Base-by-base conservation (phyloP, 2,888 invertebrate species). In the Incurvaria masculella region DNA sequence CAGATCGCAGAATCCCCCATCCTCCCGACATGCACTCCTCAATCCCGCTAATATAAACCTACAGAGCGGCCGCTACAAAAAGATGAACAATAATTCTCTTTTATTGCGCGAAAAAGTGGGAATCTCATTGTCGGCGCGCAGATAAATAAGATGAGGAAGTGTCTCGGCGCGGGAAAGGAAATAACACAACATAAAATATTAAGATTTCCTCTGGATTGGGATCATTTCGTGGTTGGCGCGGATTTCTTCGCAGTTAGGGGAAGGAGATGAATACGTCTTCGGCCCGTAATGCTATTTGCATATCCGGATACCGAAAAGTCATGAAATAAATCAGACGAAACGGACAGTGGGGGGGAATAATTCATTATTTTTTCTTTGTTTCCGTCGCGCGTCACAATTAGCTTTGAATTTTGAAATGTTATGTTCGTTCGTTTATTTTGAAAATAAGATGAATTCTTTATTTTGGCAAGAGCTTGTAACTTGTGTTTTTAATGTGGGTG, bases 171-270 rank as follows among this genome's bases (percentile, higher is more conserved):
- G 69, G 72, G 72, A 72, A 69, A 69, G 69, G 69, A 72, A 75
- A 75, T 74, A 75, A 74, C 73, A 75, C 75, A 75, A 75, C 73
- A 75, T 74, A 72, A 78, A 78, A 75, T 76, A 78, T 76, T 75
- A 76, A 78, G 74, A 76, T 76, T 75, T 72, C 71, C 71, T 72
- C 72, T 64, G 73, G 74, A 76, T 76, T 76, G 76, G 72, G 73
- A 72, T 76, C 73, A 74, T 76, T 74, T 65, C 68, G 76, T 63
- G 75, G 76, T 70, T 65, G 70, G 63, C 63, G 61, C 63, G 66
- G 69, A 69, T 73, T 72, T 68, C 69, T 71, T 59, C 20, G 44
- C 47, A 33, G 44, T 56, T 68, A 65, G 65, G 69, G 69, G 68
- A 68, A 60, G 59, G 61, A 60, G 62, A 47, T 42, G 49, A 61